Evolutionary conservation across 30 jellyfish, hydroid and myxozoan genomes (phyloP), one percentile per base, ranked within the genome.

Genomic region (Turritopsis dohrnii): DNA sequence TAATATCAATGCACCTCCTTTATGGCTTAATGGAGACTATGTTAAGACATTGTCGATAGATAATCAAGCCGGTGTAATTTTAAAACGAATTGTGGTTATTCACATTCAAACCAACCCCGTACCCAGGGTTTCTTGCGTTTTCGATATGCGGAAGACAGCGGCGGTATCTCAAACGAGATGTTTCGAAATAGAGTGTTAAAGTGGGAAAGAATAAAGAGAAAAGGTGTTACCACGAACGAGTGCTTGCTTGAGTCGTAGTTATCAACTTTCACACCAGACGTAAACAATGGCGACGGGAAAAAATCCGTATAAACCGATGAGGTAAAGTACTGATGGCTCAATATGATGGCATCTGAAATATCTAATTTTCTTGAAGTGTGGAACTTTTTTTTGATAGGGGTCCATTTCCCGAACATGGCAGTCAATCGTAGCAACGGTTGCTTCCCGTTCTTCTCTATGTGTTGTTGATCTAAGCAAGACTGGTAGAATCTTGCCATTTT

Each of bases 281-380:
- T 95, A 54, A 93, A 93, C 65, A 93, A 80, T 52, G 98, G 98
- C 0, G 96, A 29, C 18, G 54, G 52, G 53, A 80, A 27, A 9
- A 31, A 28, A 65, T 80, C 87, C 13, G 41, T 54, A 53, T 80
- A 80, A 18, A 80, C 87, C 5, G 87, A 80, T 16, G 81, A 54
- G 13, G 87, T 22, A 80, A 80, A 80, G 21, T 31, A 80, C 26
- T 80, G 82, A 80, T 80, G 87, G 65, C 87, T 80, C 79, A 52
- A 71, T 31, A 80, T 80, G 5, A 80, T 18, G 52, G 65, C 24
- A 22, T 21, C 41, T 16, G 87, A 16, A 29, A 80, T 80, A 53
- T 80, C 87, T 18, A 19, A 8, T n/a, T 1, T 69, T n/a, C 30
- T 69, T 69, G 31, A 8, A 9, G 77, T 8, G 28, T 69, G 0